Percentiles rank a stretch among this genome's conserved stretches.
These are phyloP conservation scores for Pterobdella sp. DNA, from an alignment of 2,888 invertebrate genomes.

Conservation along the genomic window DNA sequence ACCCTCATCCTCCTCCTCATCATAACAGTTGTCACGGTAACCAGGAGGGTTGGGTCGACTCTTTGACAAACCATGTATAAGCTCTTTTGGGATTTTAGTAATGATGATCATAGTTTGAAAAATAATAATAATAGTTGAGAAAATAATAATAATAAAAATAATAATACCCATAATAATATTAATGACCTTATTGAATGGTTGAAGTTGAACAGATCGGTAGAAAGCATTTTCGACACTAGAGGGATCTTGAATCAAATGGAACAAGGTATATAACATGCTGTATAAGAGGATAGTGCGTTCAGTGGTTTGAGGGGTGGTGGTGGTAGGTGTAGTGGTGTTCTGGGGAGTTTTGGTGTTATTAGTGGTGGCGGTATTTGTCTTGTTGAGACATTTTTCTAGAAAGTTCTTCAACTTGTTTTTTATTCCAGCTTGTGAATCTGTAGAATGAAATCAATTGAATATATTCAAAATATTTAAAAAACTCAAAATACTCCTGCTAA, in stretches of 20 bases:
- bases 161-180: background rate
- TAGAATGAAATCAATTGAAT: background rate
- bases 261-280: background rate
- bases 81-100: background rate
- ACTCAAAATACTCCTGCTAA: slow-evolving; percentile 23
- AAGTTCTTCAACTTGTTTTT: slow-evolving; percentile 7
- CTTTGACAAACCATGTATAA: background rate
- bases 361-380: background rate
- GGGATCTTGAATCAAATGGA: background rate
- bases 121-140: background rate
- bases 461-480: slow-evolving; percentile 9
- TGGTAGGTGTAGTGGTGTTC: background rate
- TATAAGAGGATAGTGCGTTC: background rate
- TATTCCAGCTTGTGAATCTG: background rate
- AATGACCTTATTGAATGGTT: background rate
- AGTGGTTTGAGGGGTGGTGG: background rate
- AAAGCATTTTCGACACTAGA: background rate
- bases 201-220: background rate
- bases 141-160: background rate
- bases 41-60: background rate
- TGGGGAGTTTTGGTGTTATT: background rate
- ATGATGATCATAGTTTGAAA: background rate
- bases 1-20: slow-evolving; percentile 16
- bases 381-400: slow-evolving; percentile 1
- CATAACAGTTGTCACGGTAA: background rate